A percentile compares a stretch with the other conserved stretches of the same genome.
These are phyloP conservation scores for Petrocephalus microphthalmus DNA, from an alignment of 2,113 vertebrate species.

Conservation along the genomic window DNA sequence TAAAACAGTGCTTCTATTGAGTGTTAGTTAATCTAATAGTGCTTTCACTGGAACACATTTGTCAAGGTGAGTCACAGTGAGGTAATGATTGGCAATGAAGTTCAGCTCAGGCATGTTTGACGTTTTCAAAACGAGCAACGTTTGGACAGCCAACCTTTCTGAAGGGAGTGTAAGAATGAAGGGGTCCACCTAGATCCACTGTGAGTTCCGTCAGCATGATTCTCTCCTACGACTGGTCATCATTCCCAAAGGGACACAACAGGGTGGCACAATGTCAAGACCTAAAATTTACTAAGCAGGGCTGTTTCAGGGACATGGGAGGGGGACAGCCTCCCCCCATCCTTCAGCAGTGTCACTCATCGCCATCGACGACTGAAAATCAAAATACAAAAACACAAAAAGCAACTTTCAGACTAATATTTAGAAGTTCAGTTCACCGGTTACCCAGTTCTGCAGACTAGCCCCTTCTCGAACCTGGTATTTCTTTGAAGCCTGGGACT, in stretches of 20 bases:
- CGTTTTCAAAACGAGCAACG: neutral
- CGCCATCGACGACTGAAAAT: neutral
- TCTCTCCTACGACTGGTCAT: neutral
- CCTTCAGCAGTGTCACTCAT: neutral
- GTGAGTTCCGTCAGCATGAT: neutral
- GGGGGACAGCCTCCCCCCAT: neutral
- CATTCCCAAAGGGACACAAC: neutral
- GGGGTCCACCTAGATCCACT: neutral
- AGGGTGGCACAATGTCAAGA: neutral
- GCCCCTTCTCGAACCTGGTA: neutral
- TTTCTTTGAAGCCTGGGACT: constrained; percentile 2
- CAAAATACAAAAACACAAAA: neutral
- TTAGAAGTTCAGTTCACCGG: neutral
- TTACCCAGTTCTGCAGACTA: neutral
- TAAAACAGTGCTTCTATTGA: neutral
- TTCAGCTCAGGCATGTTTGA: neutral
- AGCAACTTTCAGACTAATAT: neutral
- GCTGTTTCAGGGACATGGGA: neutral
- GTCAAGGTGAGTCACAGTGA: neutral
- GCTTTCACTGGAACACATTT: neutral
- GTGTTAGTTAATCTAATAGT: neutral
- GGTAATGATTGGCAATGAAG: neutral
- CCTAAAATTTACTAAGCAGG: neutral
- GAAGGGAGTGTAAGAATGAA: neutral
- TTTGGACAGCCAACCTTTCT: neutral